Percentiles rank a stretch among this genome's conserved stretches.
Evolutionary conservation across 1,140 invertebrate species (phyloP).

Genomic region (Hyphantria cunea): DNA sequence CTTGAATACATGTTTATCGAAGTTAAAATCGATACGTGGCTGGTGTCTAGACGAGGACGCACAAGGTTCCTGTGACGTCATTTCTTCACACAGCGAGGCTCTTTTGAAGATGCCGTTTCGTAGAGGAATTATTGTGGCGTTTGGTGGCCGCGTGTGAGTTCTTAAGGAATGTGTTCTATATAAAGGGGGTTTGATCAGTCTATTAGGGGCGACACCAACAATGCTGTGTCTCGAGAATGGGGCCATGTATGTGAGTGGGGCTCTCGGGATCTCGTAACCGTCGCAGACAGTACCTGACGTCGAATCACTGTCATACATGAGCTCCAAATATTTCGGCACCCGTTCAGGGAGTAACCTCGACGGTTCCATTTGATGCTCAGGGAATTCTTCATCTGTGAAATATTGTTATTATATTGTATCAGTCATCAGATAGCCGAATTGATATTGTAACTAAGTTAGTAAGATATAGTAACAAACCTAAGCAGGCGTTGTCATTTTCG

Average conservation of each 20-base stretch:
- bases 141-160: constrained; percentile 52
- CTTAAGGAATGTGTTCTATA: constrained; percentile 61
- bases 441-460: background rate
- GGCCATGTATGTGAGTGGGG: constrained; percentile 47
- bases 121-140: constrained; percentile 67
- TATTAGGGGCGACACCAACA: constrained; percentile 64
- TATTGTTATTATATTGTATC: background rate
- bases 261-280: constrained; percentile 84
- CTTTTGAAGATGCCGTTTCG: constrained; percentile 59
- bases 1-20: constrained; percentile 64
- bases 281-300: constrained; percentile 68
- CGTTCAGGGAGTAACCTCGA: constrained; percentile 63
- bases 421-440: background rate
- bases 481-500: constrained; percentile 73
- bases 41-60: constrained; percentile 21
- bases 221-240: constrained; percentile 63
- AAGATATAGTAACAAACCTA: constrained; percentile 56
- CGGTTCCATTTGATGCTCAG: constrained; percentile 69
- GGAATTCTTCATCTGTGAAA: constrained; percentile 67
- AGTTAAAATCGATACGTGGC: constrained; percentile 34
- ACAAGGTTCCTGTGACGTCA: constrained; percentile 13
- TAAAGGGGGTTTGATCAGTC: constrained; percentile 56
- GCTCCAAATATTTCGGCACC: constrained; percentile 83
- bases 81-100: constrained; percentile 56
- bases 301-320: constrained; percentile 79